Evolutionary conservation across 92 coral and sea anemone genomes (phyloP).

Genomic region (Palythoa grandiflora): DNA sequence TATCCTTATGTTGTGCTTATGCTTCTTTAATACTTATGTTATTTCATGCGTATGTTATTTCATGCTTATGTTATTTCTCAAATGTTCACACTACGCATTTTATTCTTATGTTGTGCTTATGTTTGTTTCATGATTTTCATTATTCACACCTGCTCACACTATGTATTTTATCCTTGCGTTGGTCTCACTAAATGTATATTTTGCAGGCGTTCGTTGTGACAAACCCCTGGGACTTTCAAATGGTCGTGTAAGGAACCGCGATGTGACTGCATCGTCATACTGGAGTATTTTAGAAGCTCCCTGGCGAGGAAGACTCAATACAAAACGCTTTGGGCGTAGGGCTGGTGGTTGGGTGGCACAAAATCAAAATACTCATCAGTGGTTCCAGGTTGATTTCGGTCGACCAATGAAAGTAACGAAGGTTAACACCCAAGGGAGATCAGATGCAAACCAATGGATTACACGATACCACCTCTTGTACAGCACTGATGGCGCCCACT

Average conservation of each 20-base stretch:
- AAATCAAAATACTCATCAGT: conserved; percentile 75
- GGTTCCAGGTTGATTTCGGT: conserved; percentile 83
- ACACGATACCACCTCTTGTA: conserved; percentile 66
- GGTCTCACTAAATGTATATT: neutral
- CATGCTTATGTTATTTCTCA: no score
- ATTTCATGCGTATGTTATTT: no score
- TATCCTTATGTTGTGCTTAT: no score
- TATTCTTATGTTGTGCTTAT: no score
- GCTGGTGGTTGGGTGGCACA: conserved; percentile 91
- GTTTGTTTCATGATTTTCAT: no score
- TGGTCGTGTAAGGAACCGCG: conserved; percentile 71
- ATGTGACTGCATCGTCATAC: conserved; percentile 79
- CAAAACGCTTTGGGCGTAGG: conserved; percentile 67
- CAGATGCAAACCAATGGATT: conserved; percentile 80
- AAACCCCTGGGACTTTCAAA: conserved; percentile 78
- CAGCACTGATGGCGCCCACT: conserved; percentile 86
- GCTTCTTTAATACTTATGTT: no score
- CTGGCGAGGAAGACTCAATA: conserved; percentile 73
- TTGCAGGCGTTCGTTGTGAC: conserved; percentile 82
- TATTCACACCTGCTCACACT: no score
- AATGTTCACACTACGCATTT: no score
- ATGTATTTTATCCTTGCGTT: no score
- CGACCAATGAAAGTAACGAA: conserved; percentile 75
- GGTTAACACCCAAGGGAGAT: conserved; percentile 85
- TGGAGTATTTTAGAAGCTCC: conserved; percentile 75